These are phyloP conservation scores for Teleogryllus oceanicus DNA, from an alignment of 2,888 invertebrate genomes.

Conservation along the genomic window DNA sequence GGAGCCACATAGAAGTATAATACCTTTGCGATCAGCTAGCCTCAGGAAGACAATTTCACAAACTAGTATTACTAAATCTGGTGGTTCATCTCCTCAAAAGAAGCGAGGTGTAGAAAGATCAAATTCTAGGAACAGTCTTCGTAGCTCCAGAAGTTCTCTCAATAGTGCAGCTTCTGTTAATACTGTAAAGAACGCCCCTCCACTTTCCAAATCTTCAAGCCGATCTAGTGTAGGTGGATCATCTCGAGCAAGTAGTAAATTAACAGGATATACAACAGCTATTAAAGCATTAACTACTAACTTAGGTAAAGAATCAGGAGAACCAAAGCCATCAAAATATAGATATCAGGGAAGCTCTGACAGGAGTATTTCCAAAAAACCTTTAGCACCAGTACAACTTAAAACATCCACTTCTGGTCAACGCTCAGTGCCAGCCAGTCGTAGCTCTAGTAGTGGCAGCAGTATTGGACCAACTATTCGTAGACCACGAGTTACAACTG, in stretches of 20 bases:
- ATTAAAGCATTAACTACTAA: slow-evolving; percentile 50
- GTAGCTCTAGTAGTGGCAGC: slow-evolving; percentile 59
- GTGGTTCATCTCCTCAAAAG: slow-evolving; percentile 41
- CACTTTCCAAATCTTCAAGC: slow-evolving; percentile 50
- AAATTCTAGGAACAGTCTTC: slow-evolving; percentile 71
- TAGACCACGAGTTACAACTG: slow-evolving; percentile 39
- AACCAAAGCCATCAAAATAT: slow-evolving; percentile 36
- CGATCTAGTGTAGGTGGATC: slow-evolving; percentile 31
- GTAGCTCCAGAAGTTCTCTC: slow-evolving; percentile 78
- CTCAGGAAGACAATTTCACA: slow-evolving; percentile 47
- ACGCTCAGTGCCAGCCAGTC: slow-evolving; percentile 53
- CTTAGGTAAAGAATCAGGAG: slow-evolving; percentile 38
- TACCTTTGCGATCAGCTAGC: slow-evolving; percentile 47
- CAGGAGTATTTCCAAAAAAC: slow-evolving; percentile 40
- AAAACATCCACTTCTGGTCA: slow-evolving; percentile 36
- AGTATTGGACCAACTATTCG: slow-evolving; percentile 53
- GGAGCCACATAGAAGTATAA: slow-evolving; percentile 43
- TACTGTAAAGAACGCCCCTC: slow-evolving; percentile 66
- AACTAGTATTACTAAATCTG: slow-evolving; percentile 38
- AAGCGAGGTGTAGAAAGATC: slow-evolving; percentile 65
- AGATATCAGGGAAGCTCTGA: slow-evolving; percentile 34
- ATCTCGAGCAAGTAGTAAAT: slow-evolving; percentile 36
- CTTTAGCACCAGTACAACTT: slow-evolving; percentile 41
- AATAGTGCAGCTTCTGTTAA: slow-evolving; percentile 76
- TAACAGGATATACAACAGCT: slow-evolving; percentile 53